Percentiles rank a stretch among this genome's conserved stretches.
Conservation (phyloP, 2,888 invertebrate genomes). For the Idaea biselata region DNA sequence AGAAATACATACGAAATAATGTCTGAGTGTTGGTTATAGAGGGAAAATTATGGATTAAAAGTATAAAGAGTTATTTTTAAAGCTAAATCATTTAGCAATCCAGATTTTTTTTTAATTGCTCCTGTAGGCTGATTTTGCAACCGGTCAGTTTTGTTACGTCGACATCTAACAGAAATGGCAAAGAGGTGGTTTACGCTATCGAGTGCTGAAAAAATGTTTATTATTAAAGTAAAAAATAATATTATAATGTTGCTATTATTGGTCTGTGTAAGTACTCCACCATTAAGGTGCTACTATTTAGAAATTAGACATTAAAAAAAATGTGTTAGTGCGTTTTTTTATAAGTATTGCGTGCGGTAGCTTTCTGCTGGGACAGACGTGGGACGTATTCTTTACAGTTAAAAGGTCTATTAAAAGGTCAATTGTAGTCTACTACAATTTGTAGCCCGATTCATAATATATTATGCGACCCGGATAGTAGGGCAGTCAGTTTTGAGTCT, state of each 20-base stretch:
- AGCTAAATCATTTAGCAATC: no score
- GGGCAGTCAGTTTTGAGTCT: no score
- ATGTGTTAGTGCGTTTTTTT: constrained; percentile 31
- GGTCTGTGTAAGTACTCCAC: constrained; percentile 49
- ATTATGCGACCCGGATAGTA: no score
- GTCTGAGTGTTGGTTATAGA: neutral
- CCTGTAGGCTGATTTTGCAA: no score
- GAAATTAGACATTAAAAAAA: constrained; percentile 46
- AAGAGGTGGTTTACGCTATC: constrained; percentile 10
- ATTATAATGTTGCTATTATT: constrained; percentile 47
- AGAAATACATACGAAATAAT: constrained; percentile 19
- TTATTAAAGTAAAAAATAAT: constrained; percentile 30
- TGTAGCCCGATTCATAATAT: no score
- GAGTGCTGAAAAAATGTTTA: constrained; percentile 27
- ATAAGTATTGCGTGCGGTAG: constrained; percentile 40
- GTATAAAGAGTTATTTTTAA: no score
- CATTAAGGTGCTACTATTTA: constrained; percentile 74
- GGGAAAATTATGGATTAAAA: no score
- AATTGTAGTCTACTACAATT: no score
- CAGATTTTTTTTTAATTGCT: no score
- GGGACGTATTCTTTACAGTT: constrained; percentile 17
- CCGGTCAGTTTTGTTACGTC: no score
- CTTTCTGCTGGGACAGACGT: constrained; percentile 30
- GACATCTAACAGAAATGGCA: neutral
- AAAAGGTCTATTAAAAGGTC: neutral